Evolutionary conservation across 2,113 vertebrate genomes (phyloP), one percentile per base, ranked within the genome.

Genomic region (Poecilia latipinna): DNA sequence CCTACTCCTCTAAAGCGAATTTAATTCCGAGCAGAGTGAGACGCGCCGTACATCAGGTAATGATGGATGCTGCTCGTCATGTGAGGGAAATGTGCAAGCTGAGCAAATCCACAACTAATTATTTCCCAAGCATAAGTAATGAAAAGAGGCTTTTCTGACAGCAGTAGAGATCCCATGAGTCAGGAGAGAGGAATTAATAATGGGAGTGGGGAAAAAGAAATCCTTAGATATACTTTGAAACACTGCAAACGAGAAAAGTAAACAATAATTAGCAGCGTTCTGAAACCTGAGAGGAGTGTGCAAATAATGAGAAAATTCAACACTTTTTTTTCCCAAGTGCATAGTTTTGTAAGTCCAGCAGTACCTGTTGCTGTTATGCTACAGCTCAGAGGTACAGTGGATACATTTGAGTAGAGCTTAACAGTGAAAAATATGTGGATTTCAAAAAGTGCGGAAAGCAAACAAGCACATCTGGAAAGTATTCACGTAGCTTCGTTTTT

Each of bases 1-100:
- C 92, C 89, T 79, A 91, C 93, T 93, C 85, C 89, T 90, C 89
- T 81, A 86, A 91, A 88, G 79, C 64, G 4, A 90, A 92, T 93
- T 88, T 86, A 83, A 92, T 92, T 84, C 83, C 66, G 79, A 80
- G 85, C 75, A 76, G 91, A 78, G 74, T 78, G 83, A 72, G 68
- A 68, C 70, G 82, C 54, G 75, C 75, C 73, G 75, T 82, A 83
- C 84, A 88, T 90, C 91, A 91, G 91, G 88, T 91, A 82, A 85
- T 88, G 92, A 93, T 90, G 86, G 86, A 91, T 90, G 86, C 83
- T 67, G 80, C 72, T 80, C 75, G 78, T 82, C 83, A 74, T 82
- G 83, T 80, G 80, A 73, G 77, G 62, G 79, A 78, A 91, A 91
- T 82, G 71, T 90, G 91, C 89, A 88, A 82, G 75, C 82, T 63